Evolutionary conservation across 2,113 vertebrate genomes (phyloP).

Genomic region (Capreolus pygargus): DNA sequence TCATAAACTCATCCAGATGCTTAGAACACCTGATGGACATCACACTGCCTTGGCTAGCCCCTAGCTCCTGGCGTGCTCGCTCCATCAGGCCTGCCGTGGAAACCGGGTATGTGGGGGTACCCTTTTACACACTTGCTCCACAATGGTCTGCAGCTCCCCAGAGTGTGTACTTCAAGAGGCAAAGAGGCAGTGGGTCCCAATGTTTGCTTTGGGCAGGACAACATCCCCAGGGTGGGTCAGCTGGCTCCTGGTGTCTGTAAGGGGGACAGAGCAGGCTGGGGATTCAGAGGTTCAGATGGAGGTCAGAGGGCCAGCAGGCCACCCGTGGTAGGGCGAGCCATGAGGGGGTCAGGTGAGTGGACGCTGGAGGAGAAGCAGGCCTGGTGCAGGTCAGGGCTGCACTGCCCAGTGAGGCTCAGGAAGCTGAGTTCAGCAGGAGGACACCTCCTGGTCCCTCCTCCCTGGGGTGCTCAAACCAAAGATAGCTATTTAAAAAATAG

Average conservation of each 20-base stretch:
- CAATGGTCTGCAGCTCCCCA: not conserved
- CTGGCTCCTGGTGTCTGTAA: not conserved
- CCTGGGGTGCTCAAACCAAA: not conserved
- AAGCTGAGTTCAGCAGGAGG: not conserved
- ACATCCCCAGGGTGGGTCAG: not conserved
- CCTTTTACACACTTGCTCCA: not conserved
- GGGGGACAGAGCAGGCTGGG: not conserved
- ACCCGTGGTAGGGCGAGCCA: accelerated
- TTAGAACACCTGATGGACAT: accelerated
- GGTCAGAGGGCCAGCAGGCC: not conserved
- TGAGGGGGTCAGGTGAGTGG: accelerated
- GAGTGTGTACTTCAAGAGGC: not conserved
- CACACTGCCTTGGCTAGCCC: not conserved
- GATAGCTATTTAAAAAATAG: not conserved
- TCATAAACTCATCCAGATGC: not conserved
- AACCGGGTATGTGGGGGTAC: not conserved
- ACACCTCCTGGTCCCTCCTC: not conserved
- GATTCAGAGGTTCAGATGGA: not conserved
- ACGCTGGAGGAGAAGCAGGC: not conserved
- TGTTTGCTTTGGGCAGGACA: not conserved
- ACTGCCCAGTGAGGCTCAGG: not conserved
- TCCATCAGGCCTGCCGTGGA: not conserved
- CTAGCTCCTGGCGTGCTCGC: accelerated
- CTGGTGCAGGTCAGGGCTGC: not conserved
- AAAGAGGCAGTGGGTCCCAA: not conserved